A percentile compares a stretch with the other conserved stretches of the same genome.
Evolutionary conservation across 2,797 vertebrate species (phyloP).

Genomic region (Nasua narica): DNA sequence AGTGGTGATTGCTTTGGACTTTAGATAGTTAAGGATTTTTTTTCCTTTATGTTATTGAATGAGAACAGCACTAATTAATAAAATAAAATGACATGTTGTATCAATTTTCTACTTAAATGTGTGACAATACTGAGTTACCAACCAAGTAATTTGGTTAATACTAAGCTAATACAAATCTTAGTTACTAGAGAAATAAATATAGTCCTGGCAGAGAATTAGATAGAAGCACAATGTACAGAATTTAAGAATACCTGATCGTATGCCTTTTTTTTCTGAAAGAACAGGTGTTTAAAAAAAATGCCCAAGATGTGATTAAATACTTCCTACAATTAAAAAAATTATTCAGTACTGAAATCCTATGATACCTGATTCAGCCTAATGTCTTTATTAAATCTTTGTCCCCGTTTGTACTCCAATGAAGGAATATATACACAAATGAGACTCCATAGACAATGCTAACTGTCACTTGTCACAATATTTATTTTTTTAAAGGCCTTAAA

Average conservation of each 20-base stretch:
- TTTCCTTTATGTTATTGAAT: not conserved
- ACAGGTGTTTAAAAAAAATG: not conserved
- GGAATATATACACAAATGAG: not conserved
- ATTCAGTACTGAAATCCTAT: not conserved
- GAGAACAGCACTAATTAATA: constrained; percentile 8
- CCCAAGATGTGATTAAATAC: not conserved
- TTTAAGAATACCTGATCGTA: not conserved
- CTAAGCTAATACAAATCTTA: not conserved
- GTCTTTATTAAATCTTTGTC: constrained; percentile 14
- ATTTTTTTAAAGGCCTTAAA: not conserved
- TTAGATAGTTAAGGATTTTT: constrained; percentile 14
- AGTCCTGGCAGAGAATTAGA: not conserved
- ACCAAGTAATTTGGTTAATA: not conserved
- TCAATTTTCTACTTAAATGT: constrained; percentile 5
- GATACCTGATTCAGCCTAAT: not conserved
- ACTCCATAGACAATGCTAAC: not conserved
- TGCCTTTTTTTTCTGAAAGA: not conserved
- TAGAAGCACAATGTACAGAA: not conserved
- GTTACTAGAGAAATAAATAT: not conserved
- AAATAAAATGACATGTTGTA: not conserved
- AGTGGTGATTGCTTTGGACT: not conserved
- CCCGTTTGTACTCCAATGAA: constrained; percentile 14
- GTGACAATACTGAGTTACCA: not conserved
- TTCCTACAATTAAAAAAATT: not conserved
- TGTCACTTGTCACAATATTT: not conserved